These are phyloP conservation scores for Microcebus jonahi DNA, from an alignment of 2,113 vertebrate species.

Conservation along the genomic window DNA sequence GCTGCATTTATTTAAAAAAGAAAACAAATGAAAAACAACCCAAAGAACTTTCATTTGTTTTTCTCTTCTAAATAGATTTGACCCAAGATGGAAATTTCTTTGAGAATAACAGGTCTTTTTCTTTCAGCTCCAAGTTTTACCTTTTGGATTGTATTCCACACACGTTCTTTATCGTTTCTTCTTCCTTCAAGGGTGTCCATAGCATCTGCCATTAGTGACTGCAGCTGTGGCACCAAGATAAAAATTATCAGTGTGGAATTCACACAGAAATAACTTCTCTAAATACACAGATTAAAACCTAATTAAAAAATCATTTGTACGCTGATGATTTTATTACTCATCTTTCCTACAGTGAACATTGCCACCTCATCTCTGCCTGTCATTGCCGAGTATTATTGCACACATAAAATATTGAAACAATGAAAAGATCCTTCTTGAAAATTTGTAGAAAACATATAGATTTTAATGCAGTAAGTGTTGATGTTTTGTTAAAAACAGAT, in stretches of 20 bases:
- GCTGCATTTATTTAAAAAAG: background rate
- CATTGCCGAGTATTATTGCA: slow-evolving; percentile 80
- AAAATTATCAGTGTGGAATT: slow-evolving; percentile 90
- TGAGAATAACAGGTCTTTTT: slow-evolving; percentile 52
- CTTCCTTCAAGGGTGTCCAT: slow-evolving; percentile 90
- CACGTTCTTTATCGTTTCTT: slow-evolving; percentile 82
- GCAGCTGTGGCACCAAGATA: slow-evolving; percentile 91
- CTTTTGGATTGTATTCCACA: slow-evolving; percentile 89
- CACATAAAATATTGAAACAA: slow-evolving; percentile 78
- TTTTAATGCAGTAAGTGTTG: slow-evolving; percentile 81
- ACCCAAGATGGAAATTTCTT: slow-evolving; percentile 68
- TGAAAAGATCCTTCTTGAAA: slow-evolving; percentile 75
- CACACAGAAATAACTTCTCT: slow-evolving; percentile 89
- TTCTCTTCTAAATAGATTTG: slow-evolving; percentile 59
- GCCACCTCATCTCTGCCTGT: slow-evolving; percentile 81
- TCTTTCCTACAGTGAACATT: slow-evolving; percentile 84
- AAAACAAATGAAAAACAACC: background rate
- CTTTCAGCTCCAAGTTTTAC: slow-evolving; percentile 79
- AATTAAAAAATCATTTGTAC: slow-evolving; percentile 95
- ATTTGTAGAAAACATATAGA: slow-evolving; percentile 78
- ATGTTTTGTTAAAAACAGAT: slow-evolving; percentile 80
- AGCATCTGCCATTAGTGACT: slow-evolving; percentile 91
- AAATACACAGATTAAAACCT: slow-evolving; percentile 93
- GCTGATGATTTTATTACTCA: slow-evolving; percentile 92
- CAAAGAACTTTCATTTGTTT: slow-evolving; percentile 29